These are phyloP conservation scores for Falco berigora DNA, from an alignment of 2,797 vertebrate genomes.

Conservation along the genomic window DNA sequence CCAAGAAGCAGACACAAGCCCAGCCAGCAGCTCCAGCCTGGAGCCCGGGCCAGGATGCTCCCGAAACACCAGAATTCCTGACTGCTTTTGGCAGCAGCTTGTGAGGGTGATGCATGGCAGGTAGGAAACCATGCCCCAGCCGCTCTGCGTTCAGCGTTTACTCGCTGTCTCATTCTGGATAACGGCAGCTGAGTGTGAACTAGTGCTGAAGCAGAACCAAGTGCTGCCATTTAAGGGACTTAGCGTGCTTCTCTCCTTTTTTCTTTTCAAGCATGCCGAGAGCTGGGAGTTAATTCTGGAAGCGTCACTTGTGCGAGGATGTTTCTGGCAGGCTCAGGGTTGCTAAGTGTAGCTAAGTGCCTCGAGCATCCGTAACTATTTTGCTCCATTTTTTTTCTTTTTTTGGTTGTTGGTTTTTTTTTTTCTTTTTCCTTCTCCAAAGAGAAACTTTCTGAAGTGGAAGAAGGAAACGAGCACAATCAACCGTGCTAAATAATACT, in stretches of 20 bases:
- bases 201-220: background rate
- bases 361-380: slow-evolving; percentile 36
- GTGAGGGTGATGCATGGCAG: background rate
- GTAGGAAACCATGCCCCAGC: background rate
- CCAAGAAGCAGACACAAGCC: background rate
- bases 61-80: background rate
- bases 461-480: background rate
- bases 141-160: accelerated
- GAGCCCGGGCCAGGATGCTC: background rate
- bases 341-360: slow-evolving; percentile 65
- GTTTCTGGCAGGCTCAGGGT: slow-evolving; percentile 38
- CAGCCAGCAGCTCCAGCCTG: background rate
- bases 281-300: slow-evolving; percentile 54
- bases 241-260: background rate
- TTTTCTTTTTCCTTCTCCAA: background rate
- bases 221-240: background rate
- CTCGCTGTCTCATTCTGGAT: background rate
- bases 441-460: slow-evolving; percentile 37
- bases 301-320: slow-evolving; percentile 15
- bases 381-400: background rate
- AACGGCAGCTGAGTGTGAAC: background rate
- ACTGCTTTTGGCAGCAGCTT: background rate
- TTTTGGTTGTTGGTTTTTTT: background rate
- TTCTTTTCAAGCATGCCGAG: background rate
- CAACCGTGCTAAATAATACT: background rate